These are phyloP conservation scores for Salvelinus sp. DNA, from an alignment of 2,113 vertebrate genomes.

Conservation along the genomic window DNA sequence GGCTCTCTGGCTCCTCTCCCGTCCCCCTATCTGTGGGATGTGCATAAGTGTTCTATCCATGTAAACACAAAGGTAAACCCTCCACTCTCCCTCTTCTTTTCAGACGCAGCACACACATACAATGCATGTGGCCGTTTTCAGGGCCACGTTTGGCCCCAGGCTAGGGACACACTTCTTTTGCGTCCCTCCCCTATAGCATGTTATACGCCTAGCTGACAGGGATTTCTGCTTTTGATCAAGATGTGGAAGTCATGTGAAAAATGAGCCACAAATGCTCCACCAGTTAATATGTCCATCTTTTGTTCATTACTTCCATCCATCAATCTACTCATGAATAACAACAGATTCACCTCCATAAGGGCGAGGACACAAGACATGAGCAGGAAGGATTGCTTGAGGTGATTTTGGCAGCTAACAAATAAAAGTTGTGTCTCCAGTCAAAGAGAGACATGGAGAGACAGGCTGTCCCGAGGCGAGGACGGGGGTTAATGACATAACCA, in stretches of 20 bases:
- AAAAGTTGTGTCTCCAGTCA: constrained; percentile 27
- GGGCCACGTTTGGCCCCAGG: constrained; percentile 34
- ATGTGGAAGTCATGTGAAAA: too few relatives aligned
- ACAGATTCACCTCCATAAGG: neutral
- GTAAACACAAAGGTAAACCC: constrained; percentile 51
- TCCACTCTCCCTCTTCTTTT: constrained; percentile 26
- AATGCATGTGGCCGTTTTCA: constrained; percentile 24
- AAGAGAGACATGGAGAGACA: constrained; percentile 33
- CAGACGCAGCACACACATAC: constrained; percentile 24
- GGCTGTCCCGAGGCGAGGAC: constrained; percentile 21
- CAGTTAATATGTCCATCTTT: neutral
- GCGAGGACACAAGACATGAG: neutral
- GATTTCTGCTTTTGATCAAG: too few relatives aligned
- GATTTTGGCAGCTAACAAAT: constrained; percentile 24
- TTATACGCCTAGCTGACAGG: too few relatives aligned
- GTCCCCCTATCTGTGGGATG: constrained; percentile 31
- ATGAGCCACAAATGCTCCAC: too few relatives aligned
- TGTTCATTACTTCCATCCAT: neutral
- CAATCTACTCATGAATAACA: constrained; percentile 11
- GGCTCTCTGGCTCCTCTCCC: constrained; percentile 17
- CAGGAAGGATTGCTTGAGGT: constrained; percentile 1
- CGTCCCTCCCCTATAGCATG: too few relatives aligned
- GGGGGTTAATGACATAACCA: constrained; percentile 67
- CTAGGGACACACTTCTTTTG: constrained; percentile 28
- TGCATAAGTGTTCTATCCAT: constrained; percentile 62